Evolutionary conservation across 2,888 invertebrate genomes (phyloP), one percentile per base, ranked within the genome.

Genomic region (Bruchidius siliquastri): DNA sequence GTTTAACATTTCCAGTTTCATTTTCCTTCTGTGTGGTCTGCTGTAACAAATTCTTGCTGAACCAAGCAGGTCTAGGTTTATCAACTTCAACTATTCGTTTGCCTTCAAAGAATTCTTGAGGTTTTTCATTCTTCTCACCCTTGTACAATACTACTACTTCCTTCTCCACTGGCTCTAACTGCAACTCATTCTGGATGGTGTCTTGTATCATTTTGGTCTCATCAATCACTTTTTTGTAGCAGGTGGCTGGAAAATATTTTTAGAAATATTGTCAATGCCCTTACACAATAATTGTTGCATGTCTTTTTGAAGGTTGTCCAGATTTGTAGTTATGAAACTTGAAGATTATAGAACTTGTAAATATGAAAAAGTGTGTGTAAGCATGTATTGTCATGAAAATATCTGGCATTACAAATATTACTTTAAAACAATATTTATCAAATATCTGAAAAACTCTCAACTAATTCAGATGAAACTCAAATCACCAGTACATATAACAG

Each of bases 101-200:
- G n/a, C 92, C 91, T 80, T 91, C 87, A 85, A 90, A 89, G 77
- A 88, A 89, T 80, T 92, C 91, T 30, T 88, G 86, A 0, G 90
- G 88, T 87, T 91, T 88, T 85, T 89, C 84, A 77, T 91, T 88
- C 81, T 89, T 91, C 84, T 97, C 97, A 68, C 94, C 94, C 80
- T 95, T 91, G 84, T 97, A 97, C 13, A 97, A 84, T 0, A 97
- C 93, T 32, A 95, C 89, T 10, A 97, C 93, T 86, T 97, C 96
- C 82, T 95, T 89, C 79, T 96, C 95, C 71, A 95, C 89, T 0
- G 96, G 94, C 73, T 90, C 88, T 13, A 93, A 86, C 10, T 91
- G 91, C 69, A 95, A 86, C 79, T 94, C 89, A 68, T 91, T 87
- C 81, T 91, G 88, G 78, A 97, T 95, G 79, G 91, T 90, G 0